Percentiles rank a stretch among this genome's conserved stretches.
phyloP scores from a whole-genome alignment of 2,113 vertebrate genomes.

The Larimichthys polyactis region DNA sequence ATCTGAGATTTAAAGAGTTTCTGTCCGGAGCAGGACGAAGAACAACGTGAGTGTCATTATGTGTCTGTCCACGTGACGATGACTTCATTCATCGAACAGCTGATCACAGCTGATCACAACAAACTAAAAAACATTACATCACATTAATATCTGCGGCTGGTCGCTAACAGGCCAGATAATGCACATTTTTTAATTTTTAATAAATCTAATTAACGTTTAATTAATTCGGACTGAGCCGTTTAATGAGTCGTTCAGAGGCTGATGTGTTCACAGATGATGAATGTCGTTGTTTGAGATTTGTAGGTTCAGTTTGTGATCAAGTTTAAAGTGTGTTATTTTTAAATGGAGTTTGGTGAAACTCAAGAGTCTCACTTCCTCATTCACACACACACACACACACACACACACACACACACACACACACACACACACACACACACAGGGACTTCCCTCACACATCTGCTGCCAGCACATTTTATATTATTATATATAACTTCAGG shows the following conservation, averaged over 20 bases:
- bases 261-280: not conserved
- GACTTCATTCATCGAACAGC: not conserved
- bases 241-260: not conserved
- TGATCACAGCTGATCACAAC: too few relatives aligned
- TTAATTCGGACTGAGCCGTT: not conserved
- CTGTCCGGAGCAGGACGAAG: not conserved
- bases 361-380: slow-evolving; percentile 33
- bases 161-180: not conserved
- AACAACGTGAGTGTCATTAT: slow-evolving; percentile 62
- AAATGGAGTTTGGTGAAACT: not conserved
- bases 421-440: not conserved
- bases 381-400: not conserved
- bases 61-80: not conserved
- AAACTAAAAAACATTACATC: not conserved
- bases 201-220: too few relatives aligned
- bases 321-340: not conserved
- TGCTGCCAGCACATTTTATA: too few relatives aligned
- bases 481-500: not conserved
- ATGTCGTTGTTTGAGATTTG: not conserved
- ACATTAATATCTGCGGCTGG: fast-evolving
- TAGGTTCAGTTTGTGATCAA: not conserved
- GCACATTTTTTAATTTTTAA: too few relatives aligned
- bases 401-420: too few relatives aligned
- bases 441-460: not conserved
- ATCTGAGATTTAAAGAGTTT: not conserved